Conservation (phyloP, 2,113 vertebrate genomes). For the Bubo bubo region DNA sequence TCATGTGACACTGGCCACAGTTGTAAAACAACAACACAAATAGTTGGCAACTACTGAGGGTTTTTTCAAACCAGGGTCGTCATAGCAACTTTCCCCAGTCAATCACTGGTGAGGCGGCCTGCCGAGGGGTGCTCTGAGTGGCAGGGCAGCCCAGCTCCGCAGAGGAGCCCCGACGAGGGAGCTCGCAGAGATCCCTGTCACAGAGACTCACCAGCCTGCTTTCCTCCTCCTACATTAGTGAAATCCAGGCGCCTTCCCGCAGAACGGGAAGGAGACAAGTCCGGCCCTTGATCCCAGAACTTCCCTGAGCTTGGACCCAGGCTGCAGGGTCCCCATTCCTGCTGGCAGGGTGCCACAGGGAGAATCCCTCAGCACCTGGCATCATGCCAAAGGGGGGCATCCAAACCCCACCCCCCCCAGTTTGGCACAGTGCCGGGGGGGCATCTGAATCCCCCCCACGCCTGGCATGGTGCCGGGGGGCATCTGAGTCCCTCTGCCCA, state of each 20-base stretch:
- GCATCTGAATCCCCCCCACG: conserved; percentile 24
- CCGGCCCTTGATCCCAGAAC: neutral
- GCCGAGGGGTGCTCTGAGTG: conserved; percentile 38
- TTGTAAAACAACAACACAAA: conserved; percentile 83
- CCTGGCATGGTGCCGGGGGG: conserved; percentile 44
- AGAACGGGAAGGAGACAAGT: neutral
- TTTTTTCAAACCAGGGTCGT: conserved; percentile 78
- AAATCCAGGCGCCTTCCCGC: accelerated
- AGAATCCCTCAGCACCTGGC: neutral
- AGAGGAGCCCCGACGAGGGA: neutral
- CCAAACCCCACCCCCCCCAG: neutral
- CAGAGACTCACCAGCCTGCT: neutral
- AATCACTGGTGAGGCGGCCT: conserved; percentile 62
- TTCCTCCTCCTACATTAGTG: accelerated
- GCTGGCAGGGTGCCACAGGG: conserved; percentile 16
- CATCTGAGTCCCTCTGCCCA: neutral
- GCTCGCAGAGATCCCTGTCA: neutral
- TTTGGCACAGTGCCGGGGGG: conserved; percentile 28
- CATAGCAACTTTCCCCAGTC: conserved; percentile 81
- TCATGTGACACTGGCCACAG: conserved; percentile 81
- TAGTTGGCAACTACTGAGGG: conserved; percentile 79
- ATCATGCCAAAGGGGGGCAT: conserved; percentile 28
- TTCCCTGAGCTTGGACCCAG: neutral
- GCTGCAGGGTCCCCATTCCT: neutral
- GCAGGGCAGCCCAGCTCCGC: neutral